A percentile compares a stretch with the other conserved stretches of the same genome.
These are phyloP conservation scores for Erethizon dorsatum DNA, from an alignment of 2,797 vertebrate genomes.

Conservation along the genomic window DNA sequence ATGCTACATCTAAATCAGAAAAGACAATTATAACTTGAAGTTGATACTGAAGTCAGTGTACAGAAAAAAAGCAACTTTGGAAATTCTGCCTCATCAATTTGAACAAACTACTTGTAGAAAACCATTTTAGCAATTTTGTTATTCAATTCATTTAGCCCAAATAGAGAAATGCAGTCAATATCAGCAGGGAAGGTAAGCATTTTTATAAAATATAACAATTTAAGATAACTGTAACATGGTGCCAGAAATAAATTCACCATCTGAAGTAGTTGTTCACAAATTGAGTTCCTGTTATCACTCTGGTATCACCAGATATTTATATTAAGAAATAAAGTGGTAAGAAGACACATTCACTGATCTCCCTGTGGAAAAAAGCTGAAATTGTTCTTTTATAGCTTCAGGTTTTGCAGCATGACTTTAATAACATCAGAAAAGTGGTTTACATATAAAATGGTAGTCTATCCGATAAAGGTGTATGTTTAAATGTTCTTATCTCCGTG, in stretches of 20 bases:
- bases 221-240: constrained; percentile 79
- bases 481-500: background rate
- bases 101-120: constrained; percentile 77
- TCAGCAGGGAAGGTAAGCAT: constrained; percentile 76
- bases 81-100: constrained; percentile 79
- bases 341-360: background rate
- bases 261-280: constrained; percentile 79
- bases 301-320: constrained; percentile 57
- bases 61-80: constrained; percentile 73
- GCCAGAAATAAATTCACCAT: constrained; percentile 79
- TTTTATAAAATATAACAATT: constrained; percentile 83
- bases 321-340: constrained; percentile 67
- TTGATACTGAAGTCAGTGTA: constrained; percentile 68
- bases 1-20: background rate
- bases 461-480: constrained; percentile 25
- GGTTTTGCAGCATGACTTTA: constrained; percentile 9
- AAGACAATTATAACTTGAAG: constrained; percentile 65
- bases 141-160: constrained; percentile 81
- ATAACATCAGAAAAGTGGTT: constrained; percentile 32
- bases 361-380: constrained; percentile 16
- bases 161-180: constrained; percentile 79
- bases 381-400: constrained; percentile 57
- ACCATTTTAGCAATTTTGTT: constrained; percentile 75
- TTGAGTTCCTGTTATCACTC: constrained; percentile 69
- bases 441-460: constrained; percentile 25